Conservation (phyloP, 1,140 invertebrate species). For the Drosophila sproati region DNA sequence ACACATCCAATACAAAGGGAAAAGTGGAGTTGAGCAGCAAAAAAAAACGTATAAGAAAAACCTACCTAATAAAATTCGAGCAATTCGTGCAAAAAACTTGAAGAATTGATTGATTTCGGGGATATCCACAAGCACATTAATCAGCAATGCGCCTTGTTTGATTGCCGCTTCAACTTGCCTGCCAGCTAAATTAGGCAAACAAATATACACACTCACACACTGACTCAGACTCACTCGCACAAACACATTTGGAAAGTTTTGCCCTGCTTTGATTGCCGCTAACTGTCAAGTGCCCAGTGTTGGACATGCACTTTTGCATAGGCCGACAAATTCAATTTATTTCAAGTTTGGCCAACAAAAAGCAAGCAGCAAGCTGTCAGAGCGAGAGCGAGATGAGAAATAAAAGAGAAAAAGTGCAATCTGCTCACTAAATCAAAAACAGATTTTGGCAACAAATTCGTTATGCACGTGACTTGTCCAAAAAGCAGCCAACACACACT, state of each 20-base stretch:
- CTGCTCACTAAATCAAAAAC: constrained; percentile 83
- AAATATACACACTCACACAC: background rate
- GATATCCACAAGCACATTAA: constrained; percentile 72
- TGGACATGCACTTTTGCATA: constrained; percentile 56
- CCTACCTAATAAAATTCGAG: constrained; percentile 65
- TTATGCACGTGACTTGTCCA: constrained; percentile 81
- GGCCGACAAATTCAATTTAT: constrained; percentile 75
- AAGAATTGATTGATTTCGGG: constrained; percentile 77
- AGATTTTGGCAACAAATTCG: constrained; percentile 81
- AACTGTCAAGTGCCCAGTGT: constrained; percentile 64
- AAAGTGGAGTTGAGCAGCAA: background rate
- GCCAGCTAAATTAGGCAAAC: constrained; percentile 42
- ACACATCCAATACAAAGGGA: constrained; percentile 33
- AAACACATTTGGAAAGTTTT: constrained; percentile 27
- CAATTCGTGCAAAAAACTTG: constrained; percentile 61
- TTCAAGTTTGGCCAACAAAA: constrained; percentile 58
- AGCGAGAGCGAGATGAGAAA: background rate
- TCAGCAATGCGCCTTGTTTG: constrained; percentile 70
- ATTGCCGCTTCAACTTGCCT: constrained; percentile 54
- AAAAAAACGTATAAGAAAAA: constrained; percentile 19
- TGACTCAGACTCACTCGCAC: background rate
- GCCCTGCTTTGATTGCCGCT: constrained; percentile 65
- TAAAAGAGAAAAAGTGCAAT: constrained; percentile 66
- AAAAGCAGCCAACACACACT: constrained; percentile 43
- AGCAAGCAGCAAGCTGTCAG: background rate